Evolutionary conservation across 2,113 vertebrate species (phyloP), one percentile per base, ranked within the genome.

Genomic region (Micronycteris hirsuta): DNA sequence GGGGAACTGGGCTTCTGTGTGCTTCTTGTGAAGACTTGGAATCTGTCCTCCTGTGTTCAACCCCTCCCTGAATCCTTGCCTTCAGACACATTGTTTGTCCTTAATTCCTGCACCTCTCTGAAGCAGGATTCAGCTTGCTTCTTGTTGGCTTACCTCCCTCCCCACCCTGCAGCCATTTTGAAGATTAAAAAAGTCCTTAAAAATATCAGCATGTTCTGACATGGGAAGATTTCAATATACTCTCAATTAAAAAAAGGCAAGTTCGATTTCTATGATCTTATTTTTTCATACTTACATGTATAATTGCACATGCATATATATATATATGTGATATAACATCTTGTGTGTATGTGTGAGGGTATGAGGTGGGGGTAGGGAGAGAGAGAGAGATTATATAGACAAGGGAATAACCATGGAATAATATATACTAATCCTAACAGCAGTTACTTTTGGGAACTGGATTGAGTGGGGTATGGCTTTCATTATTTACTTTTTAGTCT

Each of bases 101-200:
- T 91, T 65, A 78, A 87, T 33, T 90, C 15, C 43, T 43, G 28
- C 73, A 56, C 24, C 36, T 91, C 31, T 81, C 68, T 36, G 56
- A 74, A 74, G 56, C 81, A 83, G 76, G 80, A 95, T 80, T 63
- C 89, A 80, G 74, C 92, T 92, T 95, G 80, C 31, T 71, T 86
- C 31, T 86, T 67, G 17, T 73, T 92, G 73, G n/a, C 80, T 65
- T 93, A 84, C 54, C 14, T 91, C 52, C 71, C 19, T 84, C 61
- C 24, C 16, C 28, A 84, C 56, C 56, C 88, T 90, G 91, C 14
- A 83, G 80, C 31, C 38, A 86, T 89, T 78, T 91, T 87, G 84
- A 94, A 74, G 85, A 84, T 47, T 78, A 89, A 95, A 92, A 92
- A 90, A 52, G 26, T 2, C 2, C 47, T 89, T 56, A 24, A 47